phyloP scores from a whole-genome alignment of 2,888 invertebrate genomes.

The Orchesellides sinensis region DNA sequence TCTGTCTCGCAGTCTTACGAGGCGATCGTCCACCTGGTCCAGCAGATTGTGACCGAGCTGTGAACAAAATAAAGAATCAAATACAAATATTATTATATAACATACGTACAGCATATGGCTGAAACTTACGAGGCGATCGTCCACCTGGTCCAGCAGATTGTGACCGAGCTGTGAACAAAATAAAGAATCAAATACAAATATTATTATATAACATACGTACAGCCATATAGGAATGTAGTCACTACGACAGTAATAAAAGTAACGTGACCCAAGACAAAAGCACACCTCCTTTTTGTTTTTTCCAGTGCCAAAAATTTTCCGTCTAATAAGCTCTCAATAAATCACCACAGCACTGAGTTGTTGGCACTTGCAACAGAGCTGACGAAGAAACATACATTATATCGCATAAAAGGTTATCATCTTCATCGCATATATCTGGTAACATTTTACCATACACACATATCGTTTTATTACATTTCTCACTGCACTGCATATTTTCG shows the following conservation, averaged over 20 bases:
- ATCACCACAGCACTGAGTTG: constrained; percentile 50
- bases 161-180: constrained; percentile 80
- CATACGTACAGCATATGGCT: too few species aligned
- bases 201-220: not conserved
- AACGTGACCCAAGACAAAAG: constrained; percentile 1
- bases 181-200: not conserved
- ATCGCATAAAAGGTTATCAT: not conserved
- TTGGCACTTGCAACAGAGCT: not conserved
- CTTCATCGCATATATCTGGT: not conserved
- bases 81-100: too few species aligned
- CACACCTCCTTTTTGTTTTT: not conserved
- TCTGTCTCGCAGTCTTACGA: constrained; percentile 72
- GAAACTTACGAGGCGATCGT: constrained; percentile 72
- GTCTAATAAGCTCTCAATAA: constrained; percentile 52
- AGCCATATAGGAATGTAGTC: not conserved
- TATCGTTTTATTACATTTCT: not conserved
- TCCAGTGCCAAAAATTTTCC: constrained; percentile 45
- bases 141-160: constrained; percentile 83
- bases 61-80: constrained; percentile 32
- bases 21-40: constrained; percentile 79
- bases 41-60: constrained; percentile 84
- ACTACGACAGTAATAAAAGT: not conserved
- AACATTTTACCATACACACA: not conserved
- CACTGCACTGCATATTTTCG: too few species aligned
- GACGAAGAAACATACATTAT: constrained; percentile 1